Evolutionary conservation across 2,113 vertebrate species (phyloP).

Genomic region (Psophia crepitans): DNA sequence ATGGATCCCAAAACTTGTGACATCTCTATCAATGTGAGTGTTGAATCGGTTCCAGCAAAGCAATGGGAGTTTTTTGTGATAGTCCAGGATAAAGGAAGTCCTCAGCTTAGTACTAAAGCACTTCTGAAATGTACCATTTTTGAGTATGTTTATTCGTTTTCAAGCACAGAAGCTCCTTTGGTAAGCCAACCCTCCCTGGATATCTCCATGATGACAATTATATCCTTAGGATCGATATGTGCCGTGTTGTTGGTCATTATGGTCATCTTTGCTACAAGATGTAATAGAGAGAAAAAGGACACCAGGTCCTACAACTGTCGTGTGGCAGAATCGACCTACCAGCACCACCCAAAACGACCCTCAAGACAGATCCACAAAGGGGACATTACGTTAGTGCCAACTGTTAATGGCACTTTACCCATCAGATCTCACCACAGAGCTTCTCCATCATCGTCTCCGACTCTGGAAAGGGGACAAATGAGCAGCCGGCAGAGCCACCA

Average conservation of each 20-base stretch:
- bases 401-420: constrained; percentile 90
- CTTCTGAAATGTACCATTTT: constrained; percentile 82
- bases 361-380: constrained; percentile 97
- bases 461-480: constrained; percentile 88
- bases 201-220: constrained; percentile 93
- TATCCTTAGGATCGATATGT: constrained; percentile 92
- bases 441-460: constrained; percentile 87
- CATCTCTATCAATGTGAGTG: constrained; percentile 87
- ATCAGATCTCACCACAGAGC: constrained; percentile 89
- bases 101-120: constrained; percentile 82
- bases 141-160: constrained; percentile 79
- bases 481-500: constrained; percentile 92
- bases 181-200: constrained; percentile 81
- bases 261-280: constrained; percentile 93
- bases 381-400: constrained; percentile 93
- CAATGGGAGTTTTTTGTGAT: constrained; percentile 86
- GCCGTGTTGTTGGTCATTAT: constrained; percentile 89
- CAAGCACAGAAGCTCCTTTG: constrained; percentile 77
- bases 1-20: constrained; percentile 91
- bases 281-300: constrained; percentile 93
- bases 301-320: constrained; percentile 94
- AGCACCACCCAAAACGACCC: constrained; percentile 95
- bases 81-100: constrained; percentile 89
- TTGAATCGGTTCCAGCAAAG: constrained; percentile 77
- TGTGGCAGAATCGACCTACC: constrained; percentile 92